Conservation (phyloP, 2,113 vertebrate species). For the Sardina pilchardus region DNA sequence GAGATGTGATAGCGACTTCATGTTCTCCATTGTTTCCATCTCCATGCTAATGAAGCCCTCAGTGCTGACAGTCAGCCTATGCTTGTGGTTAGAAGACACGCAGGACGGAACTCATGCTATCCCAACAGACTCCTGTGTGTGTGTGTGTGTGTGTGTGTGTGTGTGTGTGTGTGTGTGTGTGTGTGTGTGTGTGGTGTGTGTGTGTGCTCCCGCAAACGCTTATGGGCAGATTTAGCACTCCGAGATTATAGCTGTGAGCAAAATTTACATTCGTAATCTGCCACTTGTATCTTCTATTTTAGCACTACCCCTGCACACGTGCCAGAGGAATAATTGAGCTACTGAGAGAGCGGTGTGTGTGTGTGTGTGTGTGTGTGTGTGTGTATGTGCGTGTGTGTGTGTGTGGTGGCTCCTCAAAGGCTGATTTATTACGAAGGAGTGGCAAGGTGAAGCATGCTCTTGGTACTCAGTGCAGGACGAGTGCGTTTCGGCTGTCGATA, state of each 20-base stretch:
- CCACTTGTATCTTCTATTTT: conserved; percentile 43
- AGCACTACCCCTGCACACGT: conserved; percentile 49
- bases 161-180: neutral
- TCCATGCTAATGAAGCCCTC: conserved; percentile 28
- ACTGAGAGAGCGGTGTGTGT: conserved; percentile 52
- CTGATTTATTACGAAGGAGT: neutral
- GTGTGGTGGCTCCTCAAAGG: neutral
- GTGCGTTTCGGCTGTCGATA: neutral
- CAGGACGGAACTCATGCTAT: neutral
- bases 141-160: conserved; percentile 5
- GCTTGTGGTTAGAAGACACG: conserved; percentile 1
- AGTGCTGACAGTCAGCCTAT: conserved; percentile 21
- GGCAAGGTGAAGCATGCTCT: conserved; percentile 2
- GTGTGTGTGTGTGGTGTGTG: neutral
- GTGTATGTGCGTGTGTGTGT: neutral
- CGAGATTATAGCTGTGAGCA: conserved; percentile 39
- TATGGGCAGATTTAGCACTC: conserved; percentile 1
- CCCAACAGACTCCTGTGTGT: conserved; percentile 24
- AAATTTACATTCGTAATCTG: conserved; percentile 50
- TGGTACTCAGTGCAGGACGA: neutral
- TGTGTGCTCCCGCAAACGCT: neutral
- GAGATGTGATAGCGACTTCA: neutral
- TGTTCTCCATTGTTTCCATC: neutral
- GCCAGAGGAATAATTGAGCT: conserved; percentile 57
- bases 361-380: conserved; percentile 13